phyloP scores from a whole-genome alignment of 1,140 invertebrate species.

The Pemphigus obesinymphae region DNA sequence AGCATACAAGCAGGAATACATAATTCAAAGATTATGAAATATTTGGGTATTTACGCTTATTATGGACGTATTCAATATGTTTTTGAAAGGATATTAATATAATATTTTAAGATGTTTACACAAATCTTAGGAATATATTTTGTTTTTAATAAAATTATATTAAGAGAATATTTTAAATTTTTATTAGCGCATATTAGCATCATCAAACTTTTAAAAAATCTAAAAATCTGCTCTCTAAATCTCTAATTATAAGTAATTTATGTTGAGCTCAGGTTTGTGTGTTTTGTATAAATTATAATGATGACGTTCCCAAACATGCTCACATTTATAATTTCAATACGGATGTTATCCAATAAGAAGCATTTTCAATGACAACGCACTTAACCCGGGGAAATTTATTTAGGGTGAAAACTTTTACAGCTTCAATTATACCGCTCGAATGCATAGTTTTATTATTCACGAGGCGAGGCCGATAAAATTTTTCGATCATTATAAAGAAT shows the following conservation, averaged over 20 bases:
- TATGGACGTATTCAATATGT: no score
- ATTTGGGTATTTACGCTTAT: no score
- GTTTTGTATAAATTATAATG: neutral
- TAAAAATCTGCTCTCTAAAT: neutral
- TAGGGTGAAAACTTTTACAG: conserved; percentile 7
- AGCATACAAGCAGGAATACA: no score
- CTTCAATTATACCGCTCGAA: neutral
- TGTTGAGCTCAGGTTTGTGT: neutral
- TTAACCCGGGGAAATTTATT: neutral
- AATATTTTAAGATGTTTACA: no score
- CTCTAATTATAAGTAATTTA: no score
- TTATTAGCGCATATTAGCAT: no score
- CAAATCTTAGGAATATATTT: no score
- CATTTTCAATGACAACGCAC: neutral
- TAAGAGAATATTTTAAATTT: no score
- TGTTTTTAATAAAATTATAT: no score
- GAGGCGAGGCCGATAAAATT: neutral
- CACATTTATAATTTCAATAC: neutral
- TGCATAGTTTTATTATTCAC: neutral
- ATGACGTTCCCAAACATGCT: neutral
- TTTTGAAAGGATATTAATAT: no score
- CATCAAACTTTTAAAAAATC: no score
- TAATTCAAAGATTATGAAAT: no score
- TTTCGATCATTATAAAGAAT: neutral
- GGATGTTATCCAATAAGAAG: neutral